Conservation (phyloP, 2,113 vertebrate genomes). For the Corvus moneduloides region DNA sequence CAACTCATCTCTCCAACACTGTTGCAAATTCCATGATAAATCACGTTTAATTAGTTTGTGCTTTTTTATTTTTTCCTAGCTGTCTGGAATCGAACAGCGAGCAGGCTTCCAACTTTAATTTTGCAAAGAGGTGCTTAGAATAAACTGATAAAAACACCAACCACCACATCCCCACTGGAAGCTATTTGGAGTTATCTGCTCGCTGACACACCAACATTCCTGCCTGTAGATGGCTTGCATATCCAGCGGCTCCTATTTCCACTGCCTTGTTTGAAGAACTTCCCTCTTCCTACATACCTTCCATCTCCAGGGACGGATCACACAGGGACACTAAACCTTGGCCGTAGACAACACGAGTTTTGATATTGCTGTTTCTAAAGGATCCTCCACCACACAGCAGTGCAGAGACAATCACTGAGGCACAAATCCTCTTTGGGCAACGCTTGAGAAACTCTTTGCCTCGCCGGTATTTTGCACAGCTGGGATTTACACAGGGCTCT, state of each 20-base stretch:
- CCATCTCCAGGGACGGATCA: constrained; percentile 58
- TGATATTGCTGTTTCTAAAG: not conserved
- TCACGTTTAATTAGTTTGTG: constrained; percentile 1
- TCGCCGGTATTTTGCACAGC: not conserved
- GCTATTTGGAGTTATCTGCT: not conserved
- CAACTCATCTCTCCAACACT: constrained; percentile 1
- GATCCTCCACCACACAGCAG: not conserved
- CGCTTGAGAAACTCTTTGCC: not conserved
- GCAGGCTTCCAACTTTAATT: not conserved
- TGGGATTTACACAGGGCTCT: not conserved
- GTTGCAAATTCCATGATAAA: constrained; percentile 36
- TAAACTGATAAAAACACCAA: not conserved
- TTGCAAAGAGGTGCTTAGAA: not conserved
- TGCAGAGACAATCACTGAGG: not conserved
- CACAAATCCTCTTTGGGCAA: not conserved
- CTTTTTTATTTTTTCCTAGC: not conserved
- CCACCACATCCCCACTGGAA: not conserved
- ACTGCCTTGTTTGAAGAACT: constrained; percentile 58
- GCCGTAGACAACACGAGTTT: constrained; percentile 39
- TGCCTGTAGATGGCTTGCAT: constrained; percentile 55
- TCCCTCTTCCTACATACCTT: constrained; percentile 62
- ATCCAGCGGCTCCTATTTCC: constrained; percentile 48
- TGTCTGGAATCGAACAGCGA: not conserved
- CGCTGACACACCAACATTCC: constrained; percentile 27
- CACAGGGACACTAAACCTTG: constrained; percentile 55